Conservation (phyloP, 2,888 invertebrate genomes). For the Clusia tigrina region DNA sequence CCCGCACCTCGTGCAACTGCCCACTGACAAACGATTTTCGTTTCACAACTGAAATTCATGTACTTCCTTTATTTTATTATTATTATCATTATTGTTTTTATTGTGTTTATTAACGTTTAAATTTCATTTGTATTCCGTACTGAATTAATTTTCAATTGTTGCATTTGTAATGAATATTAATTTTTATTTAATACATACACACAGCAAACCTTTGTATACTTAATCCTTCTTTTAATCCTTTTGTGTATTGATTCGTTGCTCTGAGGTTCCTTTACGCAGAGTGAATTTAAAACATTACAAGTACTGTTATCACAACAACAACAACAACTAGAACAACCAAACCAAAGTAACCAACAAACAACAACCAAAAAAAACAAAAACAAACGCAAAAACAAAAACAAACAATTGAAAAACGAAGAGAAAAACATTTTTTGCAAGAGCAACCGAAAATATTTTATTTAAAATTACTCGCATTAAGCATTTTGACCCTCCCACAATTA, state of each 20-base stretch:
- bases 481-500: background rate
- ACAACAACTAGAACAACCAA: constrained; percentile 32
- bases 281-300: no score
- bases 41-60: background rate
- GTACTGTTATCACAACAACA: constrained; percentile 31
- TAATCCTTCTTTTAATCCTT: no score
- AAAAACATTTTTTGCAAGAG: no score
- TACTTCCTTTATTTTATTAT: background rate
- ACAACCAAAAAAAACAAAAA: constrained; percentile 11
- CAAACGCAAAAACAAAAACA: background rate
- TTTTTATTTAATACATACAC: no score
- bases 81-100: no score
- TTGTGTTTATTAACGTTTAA: no score
- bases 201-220: no score
- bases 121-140: constrained; percentile 13
- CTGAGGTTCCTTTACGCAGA: no score
- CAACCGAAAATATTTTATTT: constrained; percentile 28
- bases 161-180: no score
- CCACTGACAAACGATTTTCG: background rate
- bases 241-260: no score
- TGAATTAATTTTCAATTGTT: constrained; percentile 6
- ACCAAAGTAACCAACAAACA: constrained; percentile 23
- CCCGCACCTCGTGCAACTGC: background rate
- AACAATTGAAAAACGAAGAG: constrained; percentile 29
- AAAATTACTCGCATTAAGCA: no score